Evolutionary conservation across 1,140 invertebrate genomes (phyloP).

Genomic region (Bombus breviceps): DNA sequence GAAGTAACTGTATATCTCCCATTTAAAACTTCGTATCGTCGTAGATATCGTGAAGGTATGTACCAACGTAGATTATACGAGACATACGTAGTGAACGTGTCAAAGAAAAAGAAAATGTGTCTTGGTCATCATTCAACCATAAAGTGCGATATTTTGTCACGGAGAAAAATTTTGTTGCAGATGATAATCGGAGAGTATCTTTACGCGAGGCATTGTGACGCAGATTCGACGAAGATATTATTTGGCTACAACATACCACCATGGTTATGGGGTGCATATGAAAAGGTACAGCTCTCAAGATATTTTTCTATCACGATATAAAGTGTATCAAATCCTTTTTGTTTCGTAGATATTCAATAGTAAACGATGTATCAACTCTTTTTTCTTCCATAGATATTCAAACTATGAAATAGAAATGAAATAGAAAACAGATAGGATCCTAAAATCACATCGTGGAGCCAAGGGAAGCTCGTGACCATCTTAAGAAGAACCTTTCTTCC

Average conservation of each 20-base stretch:
- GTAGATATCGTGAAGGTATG: background rate
- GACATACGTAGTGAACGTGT: background rate
- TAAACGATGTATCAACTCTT: no score
- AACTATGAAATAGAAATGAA: no score
- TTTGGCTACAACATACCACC: constrained; percentile 85
- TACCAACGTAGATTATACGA: background rate
- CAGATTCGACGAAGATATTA: constrained; percentile 79
- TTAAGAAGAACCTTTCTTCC: background rate
- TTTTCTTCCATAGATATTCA: background rate
- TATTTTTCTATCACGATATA: background rate
- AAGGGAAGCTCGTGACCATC: background rate
- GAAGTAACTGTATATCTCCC: background rate
- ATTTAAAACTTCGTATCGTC: background rate
- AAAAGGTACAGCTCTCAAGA: constrained; percentile 74
- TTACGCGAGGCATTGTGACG: constrained; percentile 80
- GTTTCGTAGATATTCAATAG: no score
- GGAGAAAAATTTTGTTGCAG: constrained; percentile 80
- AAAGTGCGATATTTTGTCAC: background rate
- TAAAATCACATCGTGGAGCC: background rate
- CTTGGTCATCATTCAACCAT: no score
- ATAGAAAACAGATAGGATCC: background rate
- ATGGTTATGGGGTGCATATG: constrained; percentile 89
- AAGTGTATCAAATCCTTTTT: background rate
- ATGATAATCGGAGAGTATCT: constrained; percentile 86
- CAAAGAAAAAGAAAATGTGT: background rate